Evolutionary conservation across 2,888 invertebrate species (phyloP), one percentile per base, ranked within the genome.

Genomic region (Thecophora atra): DNA sequence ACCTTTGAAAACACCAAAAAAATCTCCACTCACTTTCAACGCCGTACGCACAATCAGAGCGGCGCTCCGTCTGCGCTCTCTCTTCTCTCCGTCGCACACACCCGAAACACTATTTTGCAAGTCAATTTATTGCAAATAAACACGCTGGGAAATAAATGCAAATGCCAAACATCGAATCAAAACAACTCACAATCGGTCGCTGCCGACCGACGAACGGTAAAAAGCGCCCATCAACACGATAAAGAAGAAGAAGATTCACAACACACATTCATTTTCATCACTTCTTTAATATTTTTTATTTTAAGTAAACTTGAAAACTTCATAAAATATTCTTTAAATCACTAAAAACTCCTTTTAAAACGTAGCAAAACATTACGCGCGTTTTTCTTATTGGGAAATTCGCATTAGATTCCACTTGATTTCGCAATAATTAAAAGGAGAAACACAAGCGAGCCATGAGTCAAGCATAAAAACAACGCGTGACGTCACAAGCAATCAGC

Each of bases 31-130:
- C n/a, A n/a, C n/a, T n/a, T n/a, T n/a, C n/a, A n/a, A n/a, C n/a
- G n/a, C n/a, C n/a, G n/a, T n/a, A n/a, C n/a, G n/a, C n/a, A n/a
- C n/a, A n/a, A n/a, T n/a, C n/a, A n/a, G n/a, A n/a, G n/a, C n/a
- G n/a, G n/a, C n/a, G n/a, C 37, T 6, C 3, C 37, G 37, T 37
- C 37, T 37, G 6, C 37, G 6, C 11, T 37, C 7, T 8, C 6
- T 37, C 7, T 37, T 8, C 11, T 37, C 11, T 37, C 6, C 11
- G 6, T 37, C 37, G 11, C 37, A 37, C 37, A 37, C 37, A 37
- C 37, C 37, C 6, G 37, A n/a, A 37, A 37, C 11, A 60, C 26
- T 63, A 63, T 37, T 63, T 63, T 56, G 56, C 56, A 56, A 24
- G 26, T 26, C 21, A 56, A 56, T 56, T 26, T 19, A 8, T 1